Evolutionary conservation across 2,113 vertebrate genomes (phyloP).

Genomic region (Peromyscus californicus): DNA sequence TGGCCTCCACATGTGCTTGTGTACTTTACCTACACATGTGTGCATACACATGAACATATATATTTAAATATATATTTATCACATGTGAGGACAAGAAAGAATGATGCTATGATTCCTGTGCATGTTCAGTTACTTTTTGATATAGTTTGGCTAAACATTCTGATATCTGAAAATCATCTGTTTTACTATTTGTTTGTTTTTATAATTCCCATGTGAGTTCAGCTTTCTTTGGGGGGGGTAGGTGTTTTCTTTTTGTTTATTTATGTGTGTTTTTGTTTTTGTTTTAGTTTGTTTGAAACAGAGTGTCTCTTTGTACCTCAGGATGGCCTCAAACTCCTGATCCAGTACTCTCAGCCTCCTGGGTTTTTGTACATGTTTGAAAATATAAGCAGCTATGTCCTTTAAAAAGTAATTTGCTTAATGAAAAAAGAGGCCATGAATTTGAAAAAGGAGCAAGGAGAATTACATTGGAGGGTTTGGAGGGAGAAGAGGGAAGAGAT

Average conservation of each 20-base stretch:
- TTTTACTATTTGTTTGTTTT: background rate
- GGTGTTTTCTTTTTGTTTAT: background rate
- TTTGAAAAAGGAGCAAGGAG: background rate
- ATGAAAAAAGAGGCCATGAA: background rate
- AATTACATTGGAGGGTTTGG: background rate
- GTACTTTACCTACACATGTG: background rate
- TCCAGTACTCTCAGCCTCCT: background rate
- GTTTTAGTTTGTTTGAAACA: background rate
- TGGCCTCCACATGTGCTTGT: background rate
- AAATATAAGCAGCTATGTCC: background rate
- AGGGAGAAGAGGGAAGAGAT: background rate
- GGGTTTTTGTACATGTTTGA: background rate
- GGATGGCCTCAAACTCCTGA: background rate
- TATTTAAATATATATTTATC: too few relatives aligned
- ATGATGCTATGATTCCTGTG: slow-evolving; percentile 13
- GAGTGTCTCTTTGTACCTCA: background rate
- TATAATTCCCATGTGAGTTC: background rate
- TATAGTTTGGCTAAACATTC: background rate
- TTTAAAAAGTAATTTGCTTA: slow-evolving; percentile 31
- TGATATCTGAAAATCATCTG: slow-evolving; percentile 14
- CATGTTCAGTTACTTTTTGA: background rate
- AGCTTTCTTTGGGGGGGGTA: background rate
- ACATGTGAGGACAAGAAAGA: background rate
- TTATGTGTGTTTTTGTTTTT: background rate
- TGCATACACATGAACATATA: background rate